phyloP scores from a whole-genome alignment of 1,140 invertebrate species.

The Drosophila biarmipes region DNA sequence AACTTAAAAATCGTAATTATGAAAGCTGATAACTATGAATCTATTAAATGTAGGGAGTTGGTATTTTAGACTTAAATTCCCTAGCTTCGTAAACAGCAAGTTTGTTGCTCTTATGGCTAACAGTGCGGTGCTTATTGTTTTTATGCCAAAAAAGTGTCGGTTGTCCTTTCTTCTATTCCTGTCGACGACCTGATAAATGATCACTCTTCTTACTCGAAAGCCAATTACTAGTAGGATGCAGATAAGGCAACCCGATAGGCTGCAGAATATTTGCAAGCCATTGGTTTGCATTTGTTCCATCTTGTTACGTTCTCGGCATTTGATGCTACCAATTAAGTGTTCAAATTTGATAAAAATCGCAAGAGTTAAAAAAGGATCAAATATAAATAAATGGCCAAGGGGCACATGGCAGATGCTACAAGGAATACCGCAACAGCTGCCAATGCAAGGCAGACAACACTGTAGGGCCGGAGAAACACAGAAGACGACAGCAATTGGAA shows the following conservation, averaged over 20 bases:
- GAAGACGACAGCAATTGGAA: constrained; percentile 61
- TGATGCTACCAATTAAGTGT: constrained; percentile 65
- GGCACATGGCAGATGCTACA: constrained; percentile 68
- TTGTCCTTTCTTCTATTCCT: too few species aligned
- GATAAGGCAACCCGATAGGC: constrained; percentile 24
- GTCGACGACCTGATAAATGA: constrained; percentile 44
- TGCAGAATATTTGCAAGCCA: constrained; percentile 38
- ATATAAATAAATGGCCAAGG: constrained; percentile 33
- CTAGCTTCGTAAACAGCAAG: too few species aligned
- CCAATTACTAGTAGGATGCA: constrained; percentile 46
- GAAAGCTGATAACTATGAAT: too few species aligned
- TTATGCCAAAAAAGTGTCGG: too few species aligned
- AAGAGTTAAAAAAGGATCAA: constrained; percentile 34
- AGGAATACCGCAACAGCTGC: constrained; percentile 65
- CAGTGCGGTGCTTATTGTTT: too few species aligned
- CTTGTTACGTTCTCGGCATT: constrained; percentile 22
- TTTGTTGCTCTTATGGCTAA: too few species aligned
- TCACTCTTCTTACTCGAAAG: constrained; percentile 13
- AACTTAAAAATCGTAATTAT: too few species aligned
- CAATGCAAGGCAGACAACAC: constrained; percentile 11
- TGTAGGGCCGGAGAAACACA: constrained; percentile 6
- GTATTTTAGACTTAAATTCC: too few species aligned
- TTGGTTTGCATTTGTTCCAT: constrained; percentile 53
- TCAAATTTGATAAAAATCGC: constrained; percentile 70
- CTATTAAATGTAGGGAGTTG: too few species aligned